Base-by-base conservation (phyloP, 1,140 invertebrate genomes). In the Nasonia longicornis region DNA sequence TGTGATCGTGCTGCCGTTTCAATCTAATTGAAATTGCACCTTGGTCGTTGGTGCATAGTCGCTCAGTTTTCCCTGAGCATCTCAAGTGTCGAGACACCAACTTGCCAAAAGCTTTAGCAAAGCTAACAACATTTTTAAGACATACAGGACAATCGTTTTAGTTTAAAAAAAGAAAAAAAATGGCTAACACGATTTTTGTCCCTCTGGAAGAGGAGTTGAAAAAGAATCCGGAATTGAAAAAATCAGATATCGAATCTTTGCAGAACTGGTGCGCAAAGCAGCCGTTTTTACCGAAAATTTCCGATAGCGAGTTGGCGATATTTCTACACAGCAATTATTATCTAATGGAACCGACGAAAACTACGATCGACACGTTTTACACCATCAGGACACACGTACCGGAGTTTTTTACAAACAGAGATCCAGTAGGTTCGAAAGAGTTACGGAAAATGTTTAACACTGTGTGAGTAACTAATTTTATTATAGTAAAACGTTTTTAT, bases 301-400 rank as follows among this genome's bases (percentile, higher is more conserved):
- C 89, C 14, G 91, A 95, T 87, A 88, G 92, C 20, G 92, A 94
- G 82, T 85, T 94, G 0, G 90, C 93, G 69, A 84, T 94, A 63
- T 94, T 94, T 84, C 90, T 94, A 70, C 92, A 94, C 84, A 93
- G 93, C 83, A 94, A 94, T 88, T 91, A 93, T 79, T 93, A 91
- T 82, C 92, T 92, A 72, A 90, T 93, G 82, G 94, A 95, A 84
- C 85, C 91, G 63, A 91, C 94, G 0, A 95, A 95, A 87, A 87
- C 87, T 48, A 92, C 93, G 2, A 93, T 95, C 22, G 93, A 94
- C 77, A 91, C 92, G 10, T 94, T 93, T 86, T 94, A 92, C 81
- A 94, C 93, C 12, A 88, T 93, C 26, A 91, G 93, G 86, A 94
- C 94, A 14, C 92, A 93, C 83, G 89, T 92, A 76, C 91, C 92